Evolutionary conservation across 2,888 invertebrate genomes (phyloP), one percentile per base, ranked within the genome.

Genomic region (Xanthorhoe designata): DNA sequence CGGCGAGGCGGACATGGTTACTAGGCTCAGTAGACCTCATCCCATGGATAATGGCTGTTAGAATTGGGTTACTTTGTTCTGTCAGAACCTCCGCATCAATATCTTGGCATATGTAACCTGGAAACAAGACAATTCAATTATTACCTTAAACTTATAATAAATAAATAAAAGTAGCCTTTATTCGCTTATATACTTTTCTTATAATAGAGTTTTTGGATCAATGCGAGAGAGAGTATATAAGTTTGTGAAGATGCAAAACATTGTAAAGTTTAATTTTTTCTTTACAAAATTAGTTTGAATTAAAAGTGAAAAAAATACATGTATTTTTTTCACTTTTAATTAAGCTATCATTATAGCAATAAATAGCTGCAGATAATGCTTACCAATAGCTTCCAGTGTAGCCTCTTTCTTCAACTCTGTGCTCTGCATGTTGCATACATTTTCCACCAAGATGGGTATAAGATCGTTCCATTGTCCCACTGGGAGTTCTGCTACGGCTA

Each of bases 11-110:
- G 3, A 99, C 99, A 89, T 99, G 97, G 85, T 97, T 97, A 85
- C 98, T 98, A 0, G 98, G 96, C 86, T 99, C 99, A 66, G 97
- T 97, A 76, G 97, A 97, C 73, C 99, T 96, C 99, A 99, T 99
- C 13, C 99, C 99, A 90, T 99, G 98, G 61, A 99, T 98, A 77
- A 99, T 99, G 18, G 99, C 99, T 19, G 99, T 99, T 63, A 99
- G 94, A 80, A 99, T 99, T 79, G 97, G 97, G 92, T 99, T 99
- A 32, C 99, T 98, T 86, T 99, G 98, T 66, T 96, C 94, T 68
- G 98, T 97, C 74, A 99, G 91, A 29, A 98, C 98, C 79, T 98
- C 98, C 61, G 98, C 97, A 80, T 98, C 97, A 78, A 99, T 99
- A 89, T 99, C 99, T 91, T 99, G 99, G 86, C 99, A 99, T 78